phyloP scores from a whole-genome alignment of 1,140 invertebrate genomes.

The Archivesica marissinica region DNA sequence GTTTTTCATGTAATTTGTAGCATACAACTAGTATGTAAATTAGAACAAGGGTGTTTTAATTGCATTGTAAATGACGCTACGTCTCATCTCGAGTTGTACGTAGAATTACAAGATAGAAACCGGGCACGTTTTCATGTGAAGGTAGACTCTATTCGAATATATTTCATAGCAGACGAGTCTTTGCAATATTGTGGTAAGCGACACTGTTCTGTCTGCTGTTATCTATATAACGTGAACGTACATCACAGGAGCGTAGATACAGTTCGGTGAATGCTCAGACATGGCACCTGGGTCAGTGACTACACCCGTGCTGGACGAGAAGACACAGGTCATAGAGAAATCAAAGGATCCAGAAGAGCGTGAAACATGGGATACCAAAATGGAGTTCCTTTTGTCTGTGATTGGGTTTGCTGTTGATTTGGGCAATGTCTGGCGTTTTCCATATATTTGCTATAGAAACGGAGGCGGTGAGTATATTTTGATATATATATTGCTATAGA shows the following conservation, averaged over 20 bases:
- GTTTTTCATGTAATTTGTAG: not conserved
- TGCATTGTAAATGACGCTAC: too few relatives aligned
- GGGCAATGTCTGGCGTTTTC: constrained; percentile 92
- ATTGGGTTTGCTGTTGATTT: constrained; percentile 95
- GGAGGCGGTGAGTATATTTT: constrained; percentile 77
- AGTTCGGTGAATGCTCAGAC: too few relatives aligned
- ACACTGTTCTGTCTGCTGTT: too few relatives aligned
- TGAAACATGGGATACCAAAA: constrained; percentile 89
- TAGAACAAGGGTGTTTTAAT: not conserved
- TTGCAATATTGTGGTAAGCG: too few relatives aligned
- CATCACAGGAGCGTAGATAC: too few relatives aligned
- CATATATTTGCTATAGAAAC: constrained; percentile 82
- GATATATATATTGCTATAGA: too few relatives aligned
- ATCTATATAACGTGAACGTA: too few relatives aligned
- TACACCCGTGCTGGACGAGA: constrained; percentile 71
- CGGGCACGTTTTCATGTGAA: too few relatives aligned
- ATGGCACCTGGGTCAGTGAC: constrained; percentile 65
- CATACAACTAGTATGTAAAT: constrained; percentile 7
- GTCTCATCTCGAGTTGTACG: too few relatives aligned
- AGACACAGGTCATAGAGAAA: constrained; percentile 71
- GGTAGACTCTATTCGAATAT: too few relatives aligned
- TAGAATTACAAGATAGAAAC: too few relatives aligned
- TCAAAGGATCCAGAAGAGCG: constrained; percentile 72
- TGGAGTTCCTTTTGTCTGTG: constrained; percentile 94
- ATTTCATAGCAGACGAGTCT: too few relatives aligned